A percentile compares a stretch with the other conserved stretches of the same genome.
These are phyloP conservation scores for Antheraea mylitta DNA, from an alignment of 1,140 invertebrate species.

Conservation along the genomic window DNA sequence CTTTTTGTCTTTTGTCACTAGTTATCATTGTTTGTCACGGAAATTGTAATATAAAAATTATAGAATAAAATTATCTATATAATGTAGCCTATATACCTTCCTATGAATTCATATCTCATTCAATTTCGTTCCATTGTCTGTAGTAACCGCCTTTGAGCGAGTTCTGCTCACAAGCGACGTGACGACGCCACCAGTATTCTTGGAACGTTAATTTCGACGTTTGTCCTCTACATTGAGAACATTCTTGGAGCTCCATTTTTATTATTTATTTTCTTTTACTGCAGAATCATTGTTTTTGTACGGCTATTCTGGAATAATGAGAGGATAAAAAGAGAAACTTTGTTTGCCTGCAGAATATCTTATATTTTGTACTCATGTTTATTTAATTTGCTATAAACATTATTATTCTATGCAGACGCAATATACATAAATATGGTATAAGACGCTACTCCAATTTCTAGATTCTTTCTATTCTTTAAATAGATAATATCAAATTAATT, in stretches of 20 bases:
- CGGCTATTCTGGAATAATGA: background rate
- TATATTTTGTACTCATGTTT: too few species aligned
- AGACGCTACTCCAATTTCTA: too few species aligned
- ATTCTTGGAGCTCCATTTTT: slow-evolving; percentile 1
- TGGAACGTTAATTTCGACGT: slow-evolving; percentile 33
- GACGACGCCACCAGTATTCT: slow-evolving; percentile 26
- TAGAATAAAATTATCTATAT: background rate
- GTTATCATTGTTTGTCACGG: too few species aligned
- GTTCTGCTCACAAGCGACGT: slow-evolving; percentile 10
- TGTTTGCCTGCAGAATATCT: background rate
- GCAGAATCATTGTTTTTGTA: background rate
- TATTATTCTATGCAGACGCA: too few species aligned
- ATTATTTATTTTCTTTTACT: background rate
- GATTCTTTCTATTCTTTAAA: too few species aligned
- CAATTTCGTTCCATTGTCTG: slow-evolving; percentile 31
- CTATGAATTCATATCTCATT: slow-evolving; percentile 24
- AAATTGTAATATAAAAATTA: background rate
- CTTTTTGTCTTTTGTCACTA: too few species aligned
- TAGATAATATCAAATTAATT: too few species aligned
- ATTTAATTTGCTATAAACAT: too few species aligned
- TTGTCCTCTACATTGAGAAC: slow-evolving; percentile 28
- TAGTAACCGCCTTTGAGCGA: slow-evolving; percentile 13
- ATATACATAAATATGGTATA: too few species aligned
- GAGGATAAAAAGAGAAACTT: background rate
- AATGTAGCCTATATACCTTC: background rate